Conservation (phyloP, 2,888 invertebrate genomes). For the Caenorhabditis virilis region DNA sequence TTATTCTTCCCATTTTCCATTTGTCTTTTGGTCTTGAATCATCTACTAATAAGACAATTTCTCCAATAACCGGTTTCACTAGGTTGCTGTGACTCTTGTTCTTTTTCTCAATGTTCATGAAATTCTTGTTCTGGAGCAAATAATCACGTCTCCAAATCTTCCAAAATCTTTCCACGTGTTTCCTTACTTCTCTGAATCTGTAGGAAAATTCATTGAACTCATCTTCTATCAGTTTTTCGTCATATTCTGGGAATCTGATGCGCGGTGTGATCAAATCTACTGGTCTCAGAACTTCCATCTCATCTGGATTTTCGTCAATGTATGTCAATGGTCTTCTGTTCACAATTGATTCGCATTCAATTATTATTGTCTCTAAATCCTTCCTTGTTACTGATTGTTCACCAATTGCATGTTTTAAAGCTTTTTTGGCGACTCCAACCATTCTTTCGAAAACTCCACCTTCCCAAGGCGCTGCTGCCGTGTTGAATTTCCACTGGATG, state of each 20-base stretch:
- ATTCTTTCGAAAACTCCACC: conserved; percentile 13
- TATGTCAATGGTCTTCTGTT: conserved; percentile 8
- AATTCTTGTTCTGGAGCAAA: background rate
- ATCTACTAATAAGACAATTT: background rate
- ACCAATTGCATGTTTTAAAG: conserved; percentile 5
- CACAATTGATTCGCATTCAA: conserved; percentile 2
- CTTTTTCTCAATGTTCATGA: background rate
- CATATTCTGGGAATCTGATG: too few relatives aligned
- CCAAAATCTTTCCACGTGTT: background rate
- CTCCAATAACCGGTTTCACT: background rate
- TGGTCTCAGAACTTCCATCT: conserved; percentile 4
- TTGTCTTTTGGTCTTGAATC: background rate
- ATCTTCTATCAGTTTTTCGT: background rate
- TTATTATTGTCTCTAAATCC: conserved; percentile 8
- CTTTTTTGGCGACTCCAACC: conserved; percentile 7
- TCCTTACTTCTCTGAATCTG: background rate
- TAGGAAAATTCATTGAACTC: background rate
- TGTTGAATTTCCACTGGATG: conserved; percentile 8
- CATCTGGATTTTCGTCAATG: background rate
- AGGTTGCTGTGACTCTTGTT: background rate
- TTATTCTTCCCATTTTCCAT: background rate
- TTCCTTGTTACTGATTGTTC: background rate
- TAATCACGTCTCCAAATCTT: background rate
- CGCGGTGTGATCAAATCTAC: conserved; percentile 6
- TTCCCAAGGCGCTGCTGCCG: conserved; percentile 8